Evolutionary conservation across 2,113 vertebrate species (phyloP).

Genomic region (Ochotona princeps): DNA sequence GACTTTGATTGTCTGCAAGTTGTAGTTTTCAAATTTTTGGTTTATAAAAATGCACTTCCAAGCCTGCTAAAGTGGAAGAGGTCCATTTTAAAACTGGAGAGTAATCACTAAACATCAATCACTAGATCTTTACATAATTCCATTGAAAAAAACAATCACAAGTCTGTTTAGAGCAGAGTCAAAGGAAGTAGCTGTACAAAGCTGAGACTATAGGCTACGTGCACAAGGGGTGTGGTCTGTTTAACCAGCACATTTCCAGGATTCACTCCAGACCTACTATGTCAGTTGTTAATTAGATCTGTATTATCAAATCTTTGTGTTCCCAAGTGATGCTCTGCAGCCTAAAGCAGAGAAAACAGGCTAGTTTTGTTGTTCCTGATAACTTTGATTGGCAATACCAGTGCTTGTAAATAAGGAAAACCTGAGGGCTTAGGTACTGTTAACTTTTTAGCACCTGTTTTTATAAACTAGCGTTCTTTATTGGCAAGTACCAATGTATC

Average conservation of each 20-base stretch:
- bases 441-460: conserved; percentile 48
- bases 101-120: neutral
- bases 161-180: neutral
- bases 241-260: neutral
- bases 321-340: neutral
- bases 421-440: neutral
- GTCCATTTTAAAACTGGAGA: neutral
- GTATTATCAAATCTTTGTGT: neutral
- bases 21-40: neutral
- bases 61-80: neutral
- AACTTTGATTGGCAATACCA: neutral
- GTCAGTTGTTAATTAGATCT: neutral
- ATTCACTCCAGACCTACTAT: neutral
- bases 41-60: neutral
- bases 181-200: neutral
- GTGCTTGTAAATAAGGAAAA: conserved; percentile 37
- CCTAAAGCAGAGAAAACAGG: neutral
- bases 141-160: neutral
- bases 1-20: neutral
- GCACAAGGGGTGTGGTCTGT: neutral
- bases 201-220: neutral
- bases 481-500: conserved; percentile 13
- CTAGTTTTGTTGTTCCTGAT: neutral
- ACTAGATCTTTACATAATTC: neutral
- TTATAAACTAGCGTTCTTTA: neutral